phyloP scores from a whole-genome alignment of 1,140 invertebrate genomes.

The Chironomus tepperi region DNA sequence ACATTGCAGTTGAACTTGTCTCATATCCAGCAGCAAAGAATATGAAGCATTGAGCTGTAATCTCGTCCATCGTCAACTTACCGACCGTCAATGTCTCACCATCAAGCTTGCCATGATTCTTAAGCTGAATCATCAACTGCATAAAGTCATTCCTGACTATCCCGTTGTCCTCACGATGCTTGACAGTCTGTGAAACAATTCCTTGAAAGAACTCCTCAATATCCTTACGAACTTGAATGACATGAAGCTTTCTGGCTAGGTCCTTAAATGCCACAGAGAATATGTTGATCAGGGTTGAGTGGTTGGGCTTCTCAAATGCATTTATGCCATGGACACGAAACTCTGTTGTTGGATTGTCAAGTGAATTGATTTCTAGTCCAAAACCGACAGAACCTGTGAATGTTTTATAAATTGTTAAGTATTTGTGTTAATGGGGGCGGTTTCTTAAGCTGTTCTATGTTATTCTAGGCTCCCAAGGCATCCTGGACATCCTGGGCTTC shows the following conservation, averaged over 20 bases:
- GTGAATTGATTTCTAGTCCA: not conserved
- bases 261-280: not conserved
- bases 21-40: slow-evolving; percentile 62
- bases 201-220: slow-evolving; percentile 33
- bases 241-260: not conserved
- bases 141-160: slow-evolving; percentile 41
- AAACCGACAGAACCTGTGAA: not conserved
- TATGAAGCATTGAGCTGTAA: slow-evolving; percentile 48
- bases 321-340: not conserved
- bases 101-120: slow-evolving; percentile 15
- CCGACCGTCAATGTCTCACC: slow-evolving; percentile 16
- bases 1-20: slow-evolving; percentile 48
- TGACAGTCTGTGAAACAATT: slow-evolving; percentile 33
- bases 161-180: slow-evolving; percentile 35
- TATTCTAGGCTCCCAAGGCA: too few species aligned
- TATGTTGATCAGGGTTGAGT: not conserved
- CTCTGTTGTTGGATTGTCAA: not conserved
- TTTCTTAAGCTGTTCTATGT: too few species aligned
- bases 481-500: too few species aligned
- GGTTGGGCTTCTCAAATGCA: not conserved
- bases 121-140: slow-evolving; percentile 41
- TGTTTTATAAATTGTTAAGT: too few species aligned
- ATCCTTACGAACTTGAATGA: not conserved
- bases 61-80: slow-evolving; percentile 31
- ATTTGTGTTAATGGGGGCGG: too few species aligned